A percentile compares a stretch with the other conserved stretches of the same genome.
Evolutionary conservation across 2,797 vertebrate species (phyloP).

Genomic region (Cirrhinus molitorella): DNA sequence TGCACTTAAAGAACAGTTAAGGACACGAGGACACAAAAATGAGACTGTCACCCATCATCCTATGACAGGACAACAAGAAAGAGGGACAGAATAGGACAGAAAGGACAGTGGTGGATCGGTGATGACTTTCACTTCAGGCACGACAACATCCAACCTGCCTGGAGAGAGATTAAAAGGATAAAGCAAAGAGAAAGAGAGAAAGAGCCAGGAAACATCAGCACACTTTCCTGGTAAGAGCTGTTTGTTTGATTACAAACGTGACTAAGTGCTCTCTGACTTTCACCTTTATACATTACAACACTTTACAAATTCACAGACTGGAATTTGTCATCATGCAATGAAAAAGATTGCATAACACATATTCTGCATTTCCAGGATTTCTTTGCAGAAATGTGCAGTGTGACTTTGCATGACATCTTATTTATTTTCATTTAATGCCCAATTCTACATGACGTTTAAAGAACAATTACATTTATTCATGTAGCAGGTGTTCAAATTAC

Average conservation of each 20-base stretch:
- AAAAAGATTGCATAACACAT: background rate
- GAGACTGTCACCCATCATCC: constrained; percentile 12
- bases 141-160: constrained; percentile 15
- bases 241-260: background rate
- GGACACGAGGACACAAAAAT: background rate
- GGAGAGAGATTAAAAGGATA: background rate
- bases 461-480: background rate
- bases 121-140: constrained; percentile 26
- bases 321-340: background rate
- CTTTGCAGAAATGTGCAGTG: background rate
- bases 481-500: background rate
- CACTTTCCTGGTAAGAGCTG: background rate
- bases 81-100: background rate
- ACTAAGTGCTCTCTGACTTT: background rate
- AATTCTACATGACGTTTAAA: background rate
- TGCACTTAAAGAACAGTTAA: background rate
- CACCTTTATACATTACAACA: background rate
- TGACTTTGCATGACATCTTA: background rate
- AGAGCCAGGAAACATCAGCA: background rate
- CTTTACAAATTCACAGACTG: background rate
- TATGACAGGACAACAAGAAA: constrained; percentile 6
- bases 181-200: constrained; percentile 10
- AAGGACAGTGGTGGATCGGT: background rate
- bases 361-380: background rate
- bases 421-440: background rate